Conservation (phyloP, 2,113 vertebrate species). For the Pica pica region DNA sequence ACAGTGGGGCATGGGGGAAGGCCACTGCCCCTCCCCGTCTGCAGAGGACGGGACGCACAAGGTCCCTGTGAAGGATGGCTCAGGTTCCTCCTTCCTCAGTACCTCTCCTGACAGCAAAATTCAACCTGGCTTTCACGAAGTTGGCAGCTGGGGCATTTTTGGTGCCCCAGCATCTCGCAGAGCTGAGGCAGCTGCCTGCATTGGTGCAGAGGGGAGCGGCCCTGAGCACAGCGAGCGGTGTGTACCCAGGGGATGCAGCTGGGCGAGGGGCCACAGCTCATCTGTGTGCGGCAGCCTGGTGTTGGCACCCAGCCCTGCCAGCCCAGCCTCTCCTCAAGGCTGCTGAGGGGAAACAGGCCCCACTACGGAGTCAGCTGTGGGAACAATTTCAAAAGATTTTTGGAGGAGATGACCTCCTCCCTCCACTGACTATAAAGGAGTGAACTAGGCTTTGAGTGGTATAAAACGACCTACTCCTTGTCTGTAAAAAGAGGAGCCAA, state of each 20-base stretch:
- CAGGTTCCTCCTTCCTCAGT: background rate
- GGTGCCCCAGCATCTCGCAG: background rate
- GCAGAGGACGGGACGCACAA: background rate
- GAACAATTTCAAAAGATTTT: background rate
- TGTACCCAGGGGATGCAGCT: accelerated
- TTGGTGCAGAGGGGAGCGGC: background rate
- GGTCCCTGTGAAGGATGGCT: background rate
- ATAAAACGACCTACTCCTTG: background rate
- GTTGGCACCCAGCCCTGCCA: background rate
- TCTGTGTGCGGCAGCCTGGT: background rate
- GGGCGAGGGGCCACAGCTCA: accelerated
- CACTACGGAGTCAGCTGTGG: accelerated
- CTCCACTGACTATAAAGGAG: background rate
- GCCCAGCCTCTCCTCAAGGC: background rate
- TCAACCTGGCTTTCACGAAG: background rate
- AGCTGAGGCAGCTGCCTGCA: background rate
- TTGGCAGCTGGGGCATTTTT: background rate
- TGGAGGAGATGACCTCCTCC: background rate
- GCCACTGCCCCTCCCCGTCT: background rate
- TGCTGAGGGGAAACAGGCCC: background rate
- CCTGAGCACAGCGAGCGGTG: accelerated
- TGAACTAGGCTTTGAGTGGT: background rate
- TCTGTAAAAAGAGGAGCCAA: background rate
- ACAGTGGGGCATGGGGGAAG: accelerated
- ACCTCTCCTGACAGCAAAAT: background rate